phyloP scores from a whole-genome alignment of 1,140 invertebrate genomes.

The Drosophila santomea region DNA sequence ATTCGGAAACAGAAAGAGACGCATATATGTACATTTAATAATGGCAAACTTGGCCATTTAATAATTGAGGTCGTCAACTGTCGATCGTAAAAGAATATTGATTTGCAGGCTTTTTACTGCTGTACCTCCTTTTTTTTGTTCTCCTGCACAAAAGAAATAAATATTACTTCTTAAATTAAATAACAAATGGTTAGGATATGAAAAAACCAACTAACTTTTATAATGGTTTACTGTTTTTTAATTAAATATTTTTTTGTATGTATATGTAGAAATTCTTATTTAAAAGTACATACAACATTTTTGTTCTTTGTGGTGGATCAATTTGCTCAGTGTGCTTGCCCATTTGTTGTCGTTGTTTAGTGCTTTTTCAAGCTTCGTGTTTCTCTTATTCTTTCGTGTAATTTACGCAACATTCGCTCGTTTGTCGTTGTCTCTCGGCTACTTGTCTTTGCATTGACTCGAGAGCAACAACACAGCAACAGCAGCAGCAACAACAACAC shows the following conservation, averaged over 20 bases:
- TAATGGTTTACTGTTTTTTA: not conserved
- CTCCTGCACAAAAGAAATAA: not conserved
- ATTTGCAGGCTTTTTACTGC: conserved; percentile 21
- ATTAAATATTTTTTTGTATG: not conserved
- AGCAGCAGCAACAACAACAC: conserved; percentile 4
- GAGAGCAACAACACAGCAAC: conserved; percentile 53
- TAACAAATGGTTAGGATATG: not conserved
- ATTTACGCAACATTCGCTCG: conserved; percentile 77
- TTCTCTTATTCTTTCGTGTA: conserved; percentile 60
- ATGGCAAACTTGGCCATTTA: conserved; percentile 32
- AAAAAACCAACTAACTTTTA: not conserved
- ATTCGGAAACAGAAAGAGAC: not conserved
- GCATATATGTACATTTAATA: not conserved
- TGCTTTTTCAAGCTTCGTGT: conserved; percentile 35
- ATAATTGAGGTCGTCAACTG: conserved; percentile 57
- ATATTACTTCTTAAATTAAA: not conserved
- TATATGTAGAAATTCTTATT: not conserved
- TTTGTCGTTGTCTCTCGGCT: conserved; percentile 72
- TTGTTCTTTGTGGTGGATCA: no score
- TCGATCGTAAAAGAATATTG: conserved; percentile 53
- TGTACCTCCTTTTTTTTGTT: not conserved
- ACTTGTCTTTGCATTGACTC: conserved; percentile 66
- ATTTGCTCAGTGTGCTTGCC: conserved; percentile 4
- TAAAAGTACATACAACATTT: no score
- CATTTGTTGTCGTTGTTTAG: conserved; percentile 48